A percentile compares a stretch with the other conserved stretches of the same genome.
Conservation (phyloP, 92 coral and sea anemone genomes). For the Muricea muricata region DNA sequence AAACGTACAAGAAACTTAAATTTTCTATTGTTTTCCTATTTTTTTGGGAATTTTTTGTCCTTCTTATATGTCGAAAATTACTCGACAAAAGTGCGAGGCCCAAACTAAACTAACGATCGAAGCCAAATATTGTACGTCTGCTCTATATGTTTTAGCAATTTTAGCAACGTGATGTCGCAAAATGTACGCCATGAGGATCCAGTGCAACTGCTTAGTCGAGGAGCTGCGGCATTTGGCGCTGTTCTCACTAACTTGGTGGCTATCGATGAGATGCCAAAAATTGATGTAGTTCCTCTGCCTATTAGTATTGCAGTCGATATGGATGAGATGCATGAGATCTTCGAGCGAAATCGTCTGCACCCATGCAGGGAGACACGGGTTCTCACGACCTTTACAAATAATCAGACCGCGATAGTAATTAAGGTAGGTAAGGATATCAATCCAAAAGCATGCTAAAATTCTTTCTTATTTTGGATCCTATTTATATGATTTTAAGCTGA, state of each 20-base stretch:
- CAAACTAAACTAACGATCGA: no score
- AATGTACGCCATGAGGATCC: slow-evolving; percentile 16
- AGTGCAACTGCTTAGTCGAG: slow-evolving; percentile 30
- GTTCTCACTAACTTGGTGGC: background rate
- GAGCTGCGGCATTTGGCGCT: slow-evolving; percentile 33
- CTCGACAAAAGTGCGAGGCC: no score
- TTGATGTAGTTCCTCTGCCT: slow-evolving; percentile 30
- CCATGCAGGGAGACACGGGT: background rate
- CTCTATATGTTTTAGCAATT: background rate
- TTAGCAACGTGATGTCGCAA: background rate
- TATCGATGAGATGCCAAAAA: background rate
- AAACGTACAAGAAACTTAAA: no score
- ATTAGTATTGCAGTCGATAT: slow-evolving; percentile 34
- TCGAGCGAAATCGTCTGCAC: slow-evolving; percentile 10
- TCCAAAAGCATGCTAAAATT: no score
- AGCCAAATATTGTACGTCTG: no score
- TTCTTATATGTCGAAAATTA: no score
- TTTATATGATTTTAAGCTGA: no score
- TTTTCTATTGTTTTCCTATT: no score
- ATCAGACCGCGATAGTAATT: slow-evolving; percentile 20
- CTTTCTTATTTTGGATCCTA: no score
- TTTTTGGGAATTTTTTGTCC: no score
- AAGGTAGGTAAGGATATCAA: slow-evolving; percentile 7
- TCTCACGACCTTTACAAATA: slow-evolving; percentile 7
- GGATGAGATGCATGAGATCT: slow-evolving; percentile 23